A percentile compares a stretch with the other conserved stretches of the same genome.
These are phyloP conservation scores for Palythoa caribaeorum DNA, from an alignment of 92 coral and sea anemone species.

Conservation along the genomic window DNA sequence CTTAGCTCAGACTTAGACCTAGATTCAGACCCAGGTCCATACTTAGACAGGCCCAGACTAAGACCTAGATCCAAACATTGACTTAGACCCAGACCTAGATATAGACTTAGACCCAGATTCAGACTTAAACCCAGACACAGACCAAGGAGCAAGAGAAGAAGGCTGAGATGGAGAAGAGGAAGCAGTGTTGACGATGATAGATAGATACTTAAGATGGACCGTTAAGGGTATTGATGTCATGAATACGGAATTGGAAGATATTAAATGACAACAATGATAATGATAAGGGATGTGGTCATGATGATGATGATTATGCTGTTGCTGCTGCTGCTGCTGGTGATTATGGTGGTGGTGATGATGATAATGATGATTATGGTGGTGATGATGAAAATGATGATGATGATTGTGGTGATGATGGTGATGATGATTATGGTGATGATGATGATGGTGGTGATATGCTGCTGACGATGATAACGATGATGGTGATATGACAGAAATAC, in stretches of 20 bases:
- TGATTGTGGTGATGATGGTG: background rate
- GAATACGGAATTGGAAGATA: background rate
- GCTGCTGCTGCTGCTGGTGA: background rate
- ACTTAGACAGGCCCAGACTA: too few relatives aligned
- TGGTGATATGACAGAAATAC: constrained; percentile 47
- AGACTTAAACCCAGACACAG: too few relatives aligned
- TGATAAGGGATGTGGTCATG: background rate
- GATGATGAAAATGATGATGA: background rate
- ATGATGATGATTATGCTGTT: background rate
- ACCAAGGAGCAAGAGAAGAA: too few relatives aligned
- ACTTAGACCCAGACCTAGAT: too few relatives aligned
- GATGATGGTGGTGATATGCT: background rate
- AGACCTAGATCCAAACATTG: too few relatives aligned
- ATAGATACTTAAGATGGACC: background rate
- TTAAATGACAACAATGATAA: background rate
- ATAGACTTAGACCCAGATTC: too few relatives aligned
- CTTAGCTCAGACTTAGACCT: too few relatives aligned
- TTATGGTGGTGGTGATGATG: background rate
- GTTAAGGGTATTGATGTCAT: background rate
- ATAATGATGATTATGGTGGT: background rate
- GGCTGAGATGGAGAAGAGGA: background rate
- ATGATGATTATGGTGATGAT: background rate
- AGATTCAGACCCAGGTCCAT: too few relatives aligned
- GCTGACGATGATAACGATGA: background rate
- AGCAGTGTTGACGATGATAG: background rate